Evolutionary conservation across 2,113 vertebrate genomes (phyloP).

Genomic region (Trematocara marginatum): DNA sequence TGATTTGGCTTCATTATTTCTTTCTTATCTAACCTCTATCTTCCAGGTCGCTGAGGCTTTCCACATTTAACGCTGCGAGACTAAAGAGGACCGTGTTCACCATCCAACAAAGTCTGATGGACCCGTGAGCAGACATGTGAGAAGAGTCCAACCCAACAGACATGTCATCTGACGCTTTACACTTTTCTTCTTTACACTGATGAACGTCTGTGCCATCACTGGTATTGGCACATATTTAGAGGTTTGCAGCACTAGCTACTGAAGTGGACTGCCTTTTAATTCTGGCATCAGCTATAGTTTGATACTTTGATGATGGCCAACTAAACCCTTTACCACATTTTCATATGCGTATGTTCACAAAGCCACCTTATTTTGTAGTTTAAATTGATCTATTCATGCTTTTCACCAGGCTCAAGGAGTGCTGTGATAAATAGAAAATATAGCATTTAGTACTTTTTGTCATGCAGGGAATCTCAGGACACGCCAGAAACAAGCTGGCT

Average conservation of each 20-base stretch:
- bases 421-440: not conserved
- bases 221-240: not conserved
- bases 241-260: not conserved
- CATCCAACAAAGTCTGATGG: not conserved
- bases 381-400: not conserved
- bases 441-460: not conserved
- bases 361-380: slow-evolving; percentile 1
- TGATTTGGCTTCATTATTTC: not conserved
- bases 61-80: not conserved
- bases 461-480: slow-evolving; percentile 32
- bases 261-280: not conserved
- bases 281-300: not conserved
- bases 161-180: not conserved
- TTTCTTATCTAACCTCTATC: not conserved
- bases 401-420: not conserved
- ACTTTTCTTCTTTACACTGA: not conserved
- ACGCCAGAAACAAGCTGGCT: not conserved
- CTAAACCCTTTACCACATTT: not conserved
- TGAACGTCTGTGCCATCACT: slow-evolving; percentile 4
- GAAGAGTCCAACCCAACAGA: not conserved
- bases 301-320: not conserved
- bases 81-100: not conserved
- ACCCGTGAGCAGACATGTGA: not conserved
- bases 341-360: not conserved
- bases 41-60: slow-evolving; percentile 31